Evolutionary conservation across 1,140 invertebrate species (phyloP).

Genomic region (Rhagoletis zephyria): DNA sequence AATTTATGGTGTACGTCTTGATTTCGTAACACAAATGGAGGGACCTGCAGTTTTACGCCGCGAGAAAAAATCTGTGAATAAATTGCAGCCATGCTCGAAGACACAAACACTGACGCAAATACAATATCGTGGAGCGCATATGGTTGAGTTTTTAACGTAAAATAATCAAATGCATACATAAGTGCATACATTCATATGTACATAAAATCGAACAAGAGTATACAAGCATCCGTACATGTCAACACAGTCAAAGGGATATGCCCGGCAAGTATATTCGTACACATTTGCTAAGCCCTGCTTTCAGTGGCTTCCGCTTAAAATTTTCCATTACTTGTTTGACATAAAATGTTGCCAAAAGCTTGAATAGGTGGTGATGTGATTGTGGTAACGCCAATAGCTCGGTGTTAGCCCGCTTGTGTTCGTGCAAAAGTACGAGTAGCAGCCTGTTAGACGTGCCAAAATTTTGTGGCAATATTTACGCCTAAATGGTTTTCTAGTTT

Average conservation of each 20-base stretch:
- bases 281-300: conserved; percentile 17
- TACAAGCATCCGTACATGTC: background rate
- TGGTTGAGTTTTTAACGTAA: background rate
- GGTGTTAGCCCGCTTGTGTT: background rate
- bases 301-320: background rate
- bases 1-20: too few relatives aligned
- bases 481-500: conserved; percentile 46
- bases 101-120: background rate
- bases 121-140: too few relatives aligned
- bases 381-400: conserved; percentile 1
- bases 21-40: too few relatives aligned
- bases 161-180: conserved; percentile 17
- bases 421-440: background rate
- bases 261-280: background rate
- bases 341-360: background rate
- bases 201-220: background rate
- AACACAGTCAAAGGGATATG: background rate
- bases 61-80: conserved; percentile 19
- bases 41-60: too few relatives aligned
- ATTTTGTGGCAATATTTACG: conserved; percentile 50
- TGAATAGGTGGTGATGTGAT: background rate
- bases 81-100: background rate
- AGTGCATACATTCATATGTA: background rate
- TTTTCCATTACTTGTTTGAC: background rate
- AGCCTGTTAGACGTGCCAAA: conserved; percentile 40